phyloP scores from a whole-genome alignment of 2,888 invertebrate genomes.

The Siphlonurus alternatus region DNA sequence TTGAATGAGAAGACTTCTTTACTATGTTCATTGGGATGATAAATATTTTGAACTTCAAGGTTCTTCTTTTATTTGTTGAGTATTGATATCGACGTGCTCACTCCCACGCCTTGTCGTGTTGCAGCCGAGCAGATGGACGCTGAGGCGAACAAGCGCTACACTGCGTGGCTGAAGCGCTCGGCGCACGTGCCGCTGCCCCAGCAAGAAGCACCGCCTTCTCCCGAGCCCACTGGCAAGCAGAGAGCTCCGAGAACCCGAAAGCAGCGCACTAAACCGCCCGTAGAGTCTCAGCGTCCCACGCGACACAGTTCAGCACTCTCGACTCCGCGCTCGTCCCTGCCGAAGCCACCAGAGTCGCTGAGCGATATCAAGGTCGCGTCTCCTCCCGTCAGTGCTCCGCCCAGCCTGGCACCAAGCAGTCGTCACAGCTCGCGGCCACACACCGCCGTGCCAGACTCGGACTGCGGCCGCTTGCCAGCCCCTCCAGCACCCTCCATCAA shows the following conservation, averaged over 20 bases:
- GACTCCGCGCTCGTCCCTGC: slow-evolving; percentile 1
- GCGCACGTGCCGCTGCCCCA: not conserved
- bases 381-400: not conserved
- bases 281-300: not conserved
- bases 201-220: not conserved
- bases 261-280: not conserved
- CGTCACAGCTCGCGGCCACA: not conserved
- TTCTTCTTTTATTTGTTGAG: too few species aligned
- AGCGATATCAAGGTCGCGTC: slow-evolving; percentile 1
- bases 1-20: too few species aligned
- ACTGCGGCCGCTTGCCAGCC: not conserved
- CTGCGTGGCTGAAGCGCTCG: slow-evolving; percentile 1
- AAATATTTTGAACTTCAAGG: too few species aligned
- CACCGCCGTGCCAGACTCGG: not conserved
- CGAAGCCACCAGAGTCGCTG: slow-evolving; percentile 8
- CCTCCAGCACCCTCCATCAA: not conserved
- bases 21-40: too few species aligned
- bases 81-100: too few species aligned
- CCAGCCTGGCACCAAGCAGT: too few species aligned
- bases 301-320: not conserved
- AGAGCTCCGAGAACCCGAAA: not conserved
- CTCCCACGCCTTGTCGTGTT: too few species aligned
- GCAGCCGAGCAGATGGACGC: not conserved
- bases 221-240: not conserved
- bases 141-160: not conserved